Evolutionary conservation across 1,140 invertebrate species (phyloP).

Genomic region (Papilio helenus): DNA sequence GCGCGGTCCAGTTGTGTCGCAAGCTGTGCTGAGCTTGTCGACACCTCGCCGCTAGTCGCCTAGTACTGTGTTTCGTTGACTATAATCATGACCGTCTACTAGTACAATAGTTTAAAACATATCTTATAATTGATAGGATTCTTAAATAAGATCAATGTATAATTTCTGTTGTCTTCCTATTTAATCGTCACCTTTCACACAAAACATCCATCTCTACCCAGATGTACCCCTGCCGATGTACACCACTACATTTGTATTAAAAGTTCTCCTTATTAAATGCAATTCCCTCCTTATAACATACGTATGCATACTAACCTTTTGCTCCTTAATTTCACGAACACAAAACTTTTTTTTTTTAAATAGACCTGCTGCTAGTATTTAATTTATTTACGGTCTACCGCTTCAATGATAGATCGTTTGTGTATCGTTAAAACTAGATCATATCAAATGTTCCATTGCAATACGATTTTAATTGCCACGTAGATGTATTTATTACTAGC

Average conservation of each 20-base stretch:
- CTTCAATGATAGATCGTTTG: constrained; percentile 6
- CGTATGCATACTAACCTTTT: background rate
- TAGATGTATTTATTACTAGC: constrained; percentile 7
- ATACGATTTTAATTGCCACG: constrained; percentile 22
- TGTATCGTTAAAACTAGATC: constrained; percentile 14
- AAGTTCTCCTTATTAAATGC: background rate
- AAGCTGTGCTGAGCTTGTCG: constrained; percentile 41
- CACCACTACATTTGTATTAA: background rate
- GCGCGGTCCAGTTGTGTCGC: constrained; percentile 42
- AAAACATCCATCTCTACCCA: background rate
- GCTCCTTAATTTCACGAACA: background rate
- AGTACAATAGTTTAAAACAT: background rate
- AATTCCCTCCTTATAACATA: background rate
- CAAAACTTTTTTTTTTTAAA: background rate
- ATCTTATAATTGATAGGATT: background rate
- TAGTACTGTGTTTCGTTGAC: constrained; percentile 15
- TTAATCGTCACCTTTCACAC: background rate
- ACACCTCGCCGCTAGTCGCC: constrained; percentile 34
- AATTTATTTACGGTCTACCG: constrained; percentile 2
- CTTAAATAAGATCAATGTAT: background rate
- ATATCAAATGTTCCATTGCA: constrained; percentile 24
- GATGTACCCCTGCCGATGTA: background rate
- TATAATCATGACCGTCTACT: background rate
- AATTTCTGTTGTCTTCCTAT: background rate
- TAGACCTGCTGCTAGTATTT: background rate